These are phyloP conservation scores for Ophion ellenae DNA, from an alignment of 2,888 invertebrate genomes.

Conservation along the genomic window DNA sequence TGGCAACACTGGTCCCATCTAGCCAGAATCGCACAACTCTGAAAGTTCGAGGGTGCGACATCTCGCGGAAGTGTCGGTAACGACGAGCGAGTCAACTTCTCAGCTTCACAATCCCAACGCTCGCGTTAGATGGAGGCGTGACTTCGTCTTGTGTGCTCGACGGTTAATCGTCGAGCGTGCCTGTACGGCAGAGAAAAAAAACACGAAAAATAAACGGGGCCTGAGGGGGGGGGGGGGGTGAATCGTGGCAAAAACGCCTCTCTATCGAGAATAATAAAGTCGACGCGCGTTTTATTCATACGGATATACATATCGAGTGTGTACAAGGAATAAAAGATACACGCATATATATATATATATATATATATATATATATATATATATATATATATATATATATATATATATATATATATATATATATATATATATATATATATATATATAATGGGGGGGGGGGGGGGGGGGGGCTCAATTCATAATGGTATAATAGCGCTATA, in stretches of 20 bases:
- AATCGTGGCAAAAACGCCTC: constrained; percentile 28
- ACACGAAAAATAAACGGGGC: background rate
- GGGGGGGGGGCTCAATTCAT: constrained; percentile 48
- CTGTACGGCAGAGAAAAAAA: constrained; percentile 10
- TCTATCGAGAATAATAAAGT: constrained; percentile 45
- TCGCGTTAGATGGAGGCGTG: constrained; percentile 33
- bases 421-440: constrained; percentile 7
- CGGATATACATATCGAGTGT: constrained; percentile 18
- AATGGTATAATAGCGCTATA: constrained; percentile 60
- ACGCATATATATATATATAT: constrained; percentile 7
- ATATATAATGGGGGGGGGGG: too few relatives aligned
- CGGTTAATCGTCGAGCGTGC: constrained; percentile 38
- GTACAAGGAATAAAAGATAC: background rate
- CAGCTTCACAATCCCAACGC: background rate
- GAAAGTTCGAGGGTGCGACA: constrained; percentile 24
- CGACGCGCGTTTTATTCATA: constrained; percentile 17
- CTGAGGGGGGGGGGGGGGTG: background rate
- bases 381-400: constrained; percentile 5
- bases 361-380: constrained; percentile 8
- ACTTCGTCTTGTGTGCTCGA: constrained; percentile 17
- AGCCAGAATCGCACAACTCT: background rate
- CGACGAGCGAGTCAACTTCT: background rate
- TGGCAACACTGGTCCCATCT: too few relatives aligned
- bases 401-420: constrained; percentile 6
- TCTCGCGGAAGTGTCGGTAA: constrained; percentile 6